Percentiles rank a stretch among this genome's conserved stretches.
Evolutionary conservation across 2,888 invertebrate species (phyloP).

Genomic region (Cheilosia variabilis): DNA sequence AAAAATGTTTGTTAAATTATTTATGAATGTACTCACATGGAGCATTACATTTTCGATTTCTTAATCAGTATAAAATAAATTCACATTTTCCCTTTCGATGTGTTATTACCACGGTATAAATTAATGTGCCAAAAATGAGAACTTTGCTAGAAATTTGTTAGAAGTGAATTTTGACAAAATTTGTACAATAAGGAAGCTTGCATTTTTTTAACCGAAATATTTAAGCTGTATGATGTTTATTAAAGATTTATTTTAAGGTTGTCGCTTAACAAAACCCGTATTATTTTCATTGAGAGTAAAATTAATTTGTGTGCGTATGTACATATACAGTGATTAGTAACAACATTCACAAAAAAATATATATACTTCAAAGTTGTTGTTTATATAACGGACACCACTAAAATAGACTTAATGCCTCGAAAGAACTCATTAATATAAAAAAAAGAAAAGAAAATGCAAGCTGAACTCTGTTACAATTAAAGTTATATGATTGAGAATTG

Average conservation of each 20-base stretch:
- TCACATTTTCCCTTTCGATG: slow-evolving; percentile 36
- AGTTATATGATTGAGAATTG: slow-evolving; percentile 25
- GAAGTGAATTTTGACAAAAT: slow-evolving; percentile 54
- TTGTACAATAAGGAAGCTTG: slow-evolving; percentile 55
- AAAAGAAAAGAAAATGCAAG: slow-evolving; percentile 49
- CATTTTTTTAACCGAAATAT: slow-evolving; percentile 27
- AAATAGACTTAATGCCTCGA: slow-evolving; percentile 22
- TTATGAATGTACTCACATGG: slow-evolving; percentile 33
- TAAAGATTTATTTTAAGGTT: background rate
- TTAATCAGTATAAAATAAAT: slow-evolving; percentile 40
- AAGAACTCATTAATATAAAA: slow-evolving; percentile 25
- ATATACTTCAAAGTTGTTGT: slow-evolving; percentile 13
- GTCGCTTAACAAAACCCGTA: background rate
- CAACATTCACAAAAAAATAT: slow-evolving; percentile 38
- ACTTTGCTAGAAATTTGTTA: slow-evolving; percentile 36
- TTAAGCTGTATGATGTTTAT: slow-evolving; percentile 31
- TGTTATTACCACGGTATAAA: slow-evolving; percentile 31
- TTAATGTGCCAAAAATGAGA: slow-evolving; percentile 27
- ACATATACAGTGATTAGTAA: slow-evolving; percentile 49
- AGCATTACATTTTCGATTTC: slow-evolving; percentile 51
- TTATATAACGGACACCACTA: slow-evolving; percentile 38
- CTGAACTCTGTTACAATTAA: slow-evolving; percentile 58
- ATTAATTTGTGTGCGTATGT: slow-evolving; percentile 34
- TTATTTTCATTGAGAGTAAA: slow-evolving; percentile 17
- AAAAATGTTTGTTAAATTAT: slow-evolving; percentile 33